Conservation (phyloP, 2,888 invertebrate species). For the Drosophila conformis region DNA sequence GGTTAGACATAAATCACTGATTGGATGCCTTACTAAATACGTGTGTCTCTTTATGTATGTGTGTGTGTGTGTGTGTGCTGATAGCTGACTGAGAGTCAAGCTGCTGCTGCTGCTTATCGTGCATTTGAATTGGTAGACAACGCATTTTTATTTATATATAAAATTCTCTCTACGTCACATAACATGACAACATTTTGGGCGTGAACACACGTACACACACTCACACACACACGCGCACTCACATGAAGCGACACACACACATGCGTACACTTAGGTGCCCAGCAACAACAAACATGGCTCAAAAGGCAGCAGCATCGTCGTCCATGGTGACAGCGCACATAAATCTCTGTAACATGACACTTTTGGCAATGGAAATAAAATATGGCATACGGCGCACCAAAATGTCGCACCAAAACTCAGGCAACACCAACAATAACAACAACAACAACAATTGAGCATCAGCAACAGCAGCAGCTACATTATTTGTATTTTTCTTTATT, state of each 20-base stretch:
- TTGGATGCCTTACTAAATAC: constrained; percentile 41
- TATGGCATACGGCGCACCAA: constrained; percentile 82
- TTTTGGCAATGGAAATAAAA: constrained; percentile 85
- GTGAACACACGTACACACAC: constrained; percentile 54
- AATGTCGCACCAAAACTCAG: constrained; percentile 79
- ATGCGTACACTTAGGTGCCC: constrained; percentile 20
- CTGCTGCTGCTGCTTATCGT: constrained; percentile 57
- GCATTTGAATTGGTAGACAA: constrained; percentile 76
- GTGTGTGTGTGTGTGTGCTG: constrained; percentile 45
- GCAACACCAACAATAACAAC: constrained; percentile 39
- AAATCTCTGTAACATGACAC: constrained; percentile 85
- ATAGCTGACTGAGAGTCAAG: constrained; percentile 63
- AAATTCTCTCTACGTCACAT: constrained; percentile 59
- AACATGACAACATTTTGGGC: constrained; percentile 79
- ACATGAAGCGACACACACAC: constrained; percentile 6
- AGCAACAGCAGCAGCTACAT: constrained; percentile 33
- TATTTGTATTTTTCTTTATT: not conserved
- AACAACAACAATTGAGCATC: constrained; percentile 20
- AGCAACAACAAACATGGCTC: constrained; percentile 61
- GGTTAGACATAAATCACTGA: constrained; percentile 66
- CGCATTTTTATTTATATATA: constrained; percentile 61
- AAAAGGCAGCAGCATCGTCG: constrained; percentile 65
- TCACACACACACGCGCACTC: constrained; percentile 24
- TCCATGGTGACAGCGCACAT: constrained; percentile 79
- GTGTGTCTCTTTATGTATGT: constrained; percentile 10